phyloP scores from a whole-genome alignment of 2,113 vertebrate genomes.

The Brevimyrus niger region DNA sequence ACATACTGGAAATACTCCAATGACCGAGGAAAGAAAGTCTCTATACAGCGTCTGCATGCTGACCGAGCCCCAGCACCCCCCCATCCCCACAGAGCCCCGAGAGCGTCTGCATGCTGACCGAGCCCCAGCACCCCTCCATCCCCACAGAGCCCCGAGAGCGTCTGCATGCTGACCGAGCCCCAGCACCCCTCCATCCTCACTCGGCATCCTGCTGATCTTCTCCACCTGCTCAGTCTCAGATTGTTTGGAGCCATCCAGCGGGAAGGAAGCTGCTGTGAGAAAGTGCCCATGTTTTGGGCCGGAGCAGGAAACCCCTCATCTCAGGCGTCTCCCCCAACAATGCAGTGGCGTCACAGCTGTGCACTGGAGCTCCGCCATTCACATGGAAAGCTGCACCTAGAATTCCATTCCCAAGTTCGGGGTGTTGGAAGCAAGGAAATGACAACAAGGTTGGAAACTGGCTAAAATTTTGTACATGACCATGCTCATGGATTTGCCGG shows the following conservation, averaged over 20 bases:
- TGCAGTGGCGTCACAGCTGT: not conserved
- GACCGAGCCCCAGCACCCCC: too few species aligned
- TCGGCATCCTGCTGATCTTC: not conserved
- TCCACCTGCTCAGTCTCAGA: not conserved
- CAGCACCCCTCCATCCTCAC: not conserved
- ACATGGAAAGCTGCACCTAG: not conserved
- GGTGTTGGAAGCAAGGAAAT: not conserved
- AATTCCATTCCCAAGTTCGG: not conserved
- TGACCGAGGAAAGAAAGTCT: not conserved
- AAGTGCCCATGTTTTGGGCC: not conserved
- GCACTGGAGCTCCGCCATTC: not conserved
- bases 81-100: not conserved
- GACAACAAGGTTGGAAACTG: not conserved
- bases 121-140: too few species aligned
- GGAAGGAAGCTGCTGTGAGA: not conserved
- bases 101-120: too few species aligned
- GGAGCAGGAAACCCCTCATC: not conserved
- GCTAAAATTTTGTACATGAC: not conserved
- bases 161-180: not conserved
- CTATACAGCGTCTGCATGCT: not conserved
- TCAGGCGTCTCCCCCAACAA: not conserved
- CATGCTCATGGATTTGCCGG: not conserved
- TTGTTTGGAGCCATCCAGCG: not conserved
- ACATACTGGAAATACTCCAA: not conserved
- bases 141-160: not conserved